A percentile compares a stretch with the other conserved stretches of the same genome.
phyloP scores from a whole-genome alignment of 2,113 vertebrate species.

The Atlantisia rogersi region DNA sequence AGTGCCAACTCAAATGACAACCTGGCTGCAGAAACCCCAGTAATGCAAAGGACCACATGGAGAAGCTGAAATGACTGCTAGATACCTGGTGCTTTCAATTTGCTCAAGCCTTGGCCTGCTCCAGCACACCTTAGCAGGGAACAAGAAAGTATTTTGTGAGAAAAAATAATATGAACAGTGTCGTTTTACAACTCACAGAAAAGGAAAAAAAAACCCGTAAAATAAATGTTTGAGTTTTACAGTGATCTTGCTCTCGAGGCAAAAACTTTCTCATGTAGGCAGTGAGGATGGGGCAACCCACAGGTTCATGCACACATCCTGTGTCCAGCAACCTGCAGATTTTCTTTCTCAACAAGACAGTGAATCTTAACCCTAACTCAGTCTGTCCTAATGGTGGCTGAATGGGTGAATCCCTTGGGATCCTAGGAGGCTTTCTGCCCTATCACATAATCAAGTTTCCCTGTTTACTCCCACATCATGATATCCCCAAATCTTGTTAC shows the following conservation, averaged over 20 bases:
- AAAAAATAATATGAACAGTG: not conserved
- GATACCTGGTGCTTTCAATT: conserved; percentile 35
- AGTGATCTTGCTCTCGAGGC: not conserved
- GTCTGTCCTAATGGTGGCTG: not conserved
- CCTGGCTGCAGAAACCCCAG: not conserved
- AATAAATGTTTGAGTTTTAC: not conserved
- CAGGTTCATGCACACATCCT: fast-evolving
- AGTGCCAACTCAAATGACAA: not conserved
- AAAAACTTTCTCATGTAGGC: not conserved
- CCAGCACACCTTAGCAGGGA: not conserved
- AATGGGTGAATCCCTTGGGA: not conserved
- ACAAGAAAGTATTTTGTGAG: not conserved
- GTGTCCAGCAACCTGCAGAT: not conserved
- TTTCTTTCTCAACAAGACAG: not conserved
- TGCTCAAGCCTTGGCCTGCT: not conserved
- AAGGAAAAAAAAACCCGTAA: not conserved
- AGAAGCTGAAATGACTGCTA: conserved; percentile 41
- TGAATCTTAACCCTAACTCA: not conserved
- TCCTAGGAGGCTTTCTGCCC: not conserved
- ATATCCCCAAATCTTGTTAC: not conserved
- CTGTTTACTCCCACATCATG: not conserved
- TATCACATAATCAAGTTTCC: not conserved
- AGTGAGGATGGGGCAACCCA: not conserved
- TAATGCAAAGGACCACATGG: not conserved
- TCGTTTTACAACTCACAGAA: not conserved